Conservation (phyloP, 2,113 vertebrate genomes). For the Albula glossodonta region DNA sequence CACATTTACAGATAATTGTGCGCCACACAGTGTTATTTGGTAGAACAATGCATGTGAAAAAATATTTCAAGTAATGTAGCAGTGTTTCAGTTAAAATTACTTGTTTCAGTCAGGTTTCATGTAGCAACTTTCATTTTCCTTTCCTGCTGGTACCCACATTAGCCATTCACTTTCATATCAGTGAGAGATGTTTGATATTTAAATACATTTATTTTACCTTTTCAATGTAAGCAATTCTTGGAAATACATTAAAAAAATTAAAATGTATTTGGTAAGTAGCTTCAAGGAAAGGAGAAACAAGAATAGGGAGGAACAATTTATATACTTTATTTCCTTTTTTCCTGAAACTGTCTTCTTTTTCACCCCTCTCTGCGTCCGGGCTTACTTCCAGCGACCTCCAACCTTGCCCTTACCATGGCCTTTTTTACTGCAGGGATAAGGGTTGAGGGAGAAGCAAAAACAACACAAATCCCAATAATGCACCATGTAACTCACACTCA, state of each 20-base stretch:
- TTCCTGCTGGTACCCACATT: not conserved
- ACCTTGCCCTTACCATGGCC: slow-evolving; percentile 65
- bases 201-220: not conserved
- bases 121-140: too few relatives aligned
- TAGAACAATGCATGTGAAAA: too few relatives aligned
- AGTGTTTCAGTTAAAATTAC: too few relatives aligned
- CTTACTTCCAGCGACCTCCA: slow-evolving; percentile 69
- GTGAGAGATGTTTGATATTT: not conserved
- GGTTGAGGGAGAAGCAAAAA: not conserved
- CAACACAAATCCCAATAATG: not conserved
- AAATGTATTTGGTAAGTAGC: not conserved
- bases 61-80: too few relatives aligned
- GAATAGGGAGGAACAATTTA: not conserved
- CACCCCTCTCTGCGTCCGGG: not conserved
- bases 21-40: too few relatives aligned
- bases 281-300: not conserved
- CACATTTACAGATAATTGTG: too few relatives aligned
- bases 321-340: not conserved
- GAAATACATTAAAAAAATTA: not conserved
- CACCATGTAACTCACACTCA: not conserved
- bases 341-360: not conserved
- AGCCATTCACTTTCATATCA: not conserved
- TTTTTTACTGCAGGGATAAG: slow-evolving; percentile 59
- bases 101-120: too few relatives aligned
- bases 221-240: not conserved